Evolutionary conservation across 2,888 invertebrate genomes (phyloP), one percentile per base, ranked within the genome.

Genomic region (Latrodectus elegans): DNA sequence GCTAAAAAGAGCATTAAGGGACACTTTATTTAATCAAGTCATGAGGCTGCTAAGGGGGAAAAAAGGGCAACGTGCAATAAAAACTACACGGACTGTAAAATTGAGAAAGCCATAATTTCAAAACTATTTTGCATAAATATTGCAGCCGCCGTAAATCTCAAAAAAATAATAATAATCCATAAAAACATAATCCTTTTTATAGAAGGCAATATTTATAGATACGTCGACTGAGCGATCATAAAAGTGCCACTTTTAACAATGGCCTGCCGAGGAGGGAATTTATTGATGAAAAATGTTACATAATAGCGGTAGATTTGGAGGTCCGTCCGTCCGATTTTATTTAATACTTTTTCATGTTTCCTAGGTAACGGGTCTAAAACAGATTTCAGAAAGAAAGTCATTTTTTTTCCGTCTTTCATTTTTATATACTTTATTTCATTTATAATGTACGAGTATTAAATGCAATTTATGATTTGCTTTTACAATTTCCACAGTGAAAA

Each of bases 381-480:
- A 87, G 86, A 87, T 81, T 87, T 67, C 52, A 87, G 73, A 87
- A 74, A 87, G 76, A 80, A 71, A 74, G 75, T 70, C 70, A 77
- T 84, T 83, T 83, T 55, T n/a, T 70, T 79, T 12, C 1, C n/a
- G 12, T 55, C 11, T 64, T 64, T 52, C 22, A 52, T n/a, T 49
- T 79, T 74, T 80, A 74, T 75, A 51, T 74, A 55, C 38, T 76
- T 64, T 65, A 80, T 80, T 86, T 68, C 85, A 80, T 87, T 86
- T 77, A 76, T 73, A 84, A 81, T 73, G 86, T 75, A 81, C 80
- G 71, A 26, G 86, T 87, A 87, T 87, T 87, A 87, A 87, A 87
- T 76, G 76, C 86, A 87, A 87, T 87, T 87, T 87, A 87, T 81
- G 86, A 87, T 87, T 87, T 87, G 86, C 86, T 86, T 86, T 86